A percentile compares a stretch with the other conserved stretches of the same genome.
Conservation (phyloP, 2,888 invertebrate species). For the Drosophila anomalipes region DNA sequence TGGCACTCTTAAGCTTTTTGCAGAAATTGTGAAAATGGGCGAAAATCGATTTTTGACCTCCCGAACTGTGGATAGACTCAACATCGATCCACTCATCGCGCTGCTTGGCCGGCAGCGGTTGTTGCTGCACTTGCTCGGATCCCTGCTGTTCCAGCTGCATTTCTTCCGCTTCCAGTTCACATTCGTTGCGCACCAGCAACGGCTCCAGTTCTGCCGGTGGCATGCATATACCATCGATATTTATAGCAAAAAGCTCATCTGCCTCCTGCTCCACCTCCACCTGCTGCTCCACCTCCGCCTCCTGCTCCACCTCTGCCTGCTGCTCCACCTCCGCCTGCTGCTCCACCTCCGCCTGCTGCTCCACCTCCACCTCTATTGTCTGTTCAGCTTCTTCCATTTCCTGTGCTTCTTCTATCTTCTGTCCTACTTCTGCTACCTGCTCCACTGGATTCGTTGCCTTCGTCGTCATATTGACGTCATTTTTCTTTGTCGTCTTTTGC, state of each 20-base stretch:
- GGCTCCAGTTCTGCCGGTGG: conserved; percentile 42
- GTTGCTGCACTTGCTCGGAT: conserved; percentile 7
- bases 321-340: background rate
- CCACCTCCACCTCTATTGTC: background rate
- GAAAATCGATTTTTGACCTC: conserved; percentile 22
- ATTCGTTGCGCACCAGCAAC: conserved; percentile 56
- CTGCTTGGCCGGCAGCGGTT: background rate
- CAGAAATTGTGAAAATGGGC: conserved; percentile 33
- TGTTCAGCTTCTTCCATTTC: background rate
- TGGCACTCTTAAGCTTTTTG: conserved; percentile 18
- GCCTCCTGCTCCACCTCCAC: background rate
- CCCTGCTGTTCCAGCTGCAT: conserved; percentile 1
- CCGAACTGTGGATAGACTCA: background rate
- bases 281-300: background rate
- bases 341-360: background rate
- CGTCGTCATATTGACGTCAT: background rate
- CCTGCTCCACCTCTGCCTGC: too few relatives aligned
- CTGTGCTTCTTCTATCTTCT: background rate
- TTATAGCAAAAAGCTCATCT: background rate
- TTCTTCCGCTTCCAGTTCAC: conserved; percentile 35
- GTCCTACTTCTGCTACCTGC: background rate
- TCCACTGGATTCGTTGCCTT: background rate
- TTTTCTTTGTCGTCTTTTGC: too few relatives aligned
- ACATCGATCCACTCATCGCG: conserved; percentile 40
- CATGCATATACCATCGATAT: conserved; percentile 12